A percentile compares a stretch with the other conserved stretches of the same genome.
phyloP scores from a whole-genome alignment of 2,113 vertebrate genomes.

The Ceuthmochares aereus region DNA sequence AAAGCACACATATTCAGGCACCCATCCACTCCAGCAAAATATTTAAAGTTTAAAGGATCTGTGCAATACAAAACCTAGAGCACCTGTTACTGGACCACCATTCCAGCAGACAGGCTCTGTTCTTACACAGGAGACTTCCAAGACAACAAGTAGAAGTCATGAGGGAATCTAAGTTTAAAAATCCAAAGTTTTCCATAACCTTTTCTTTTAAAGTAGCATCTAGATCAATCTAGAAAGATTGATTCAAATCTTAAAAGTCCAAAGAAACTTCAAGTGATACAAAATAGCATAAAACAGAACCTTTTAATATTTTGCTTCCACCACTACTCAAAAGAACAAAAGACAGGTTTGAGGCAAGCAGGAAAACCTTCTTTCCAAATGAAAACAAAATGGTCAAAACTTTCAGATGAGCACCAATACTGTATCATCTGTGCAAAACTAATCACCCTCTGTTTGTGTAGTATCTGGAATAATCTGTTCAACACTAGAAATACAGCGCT shows the following conservation, averaged over 20 bases:
- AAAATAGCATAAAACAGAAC: not conserved
- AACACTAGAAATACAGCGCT: not conserved
- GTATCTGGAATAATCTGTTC: not conserved
- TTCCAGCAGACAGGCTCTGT: not conserved
- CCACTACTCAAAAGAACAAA: not conserved
- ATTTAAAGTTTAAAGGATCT: not conserved
- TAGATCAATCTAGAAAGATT: not conserved
- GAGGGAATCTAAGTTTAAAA: not conserved
- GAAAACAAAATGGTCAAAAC: not conserved
- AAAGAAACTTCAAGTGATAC: not conserved
- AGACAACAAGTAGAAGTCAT: not conserved
- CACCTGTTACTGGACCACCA: not conserved
- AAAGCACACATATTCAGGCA: not conserved
- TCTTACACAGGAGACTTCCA: not conserved
- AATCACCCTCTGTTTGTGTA: fast-evolving
- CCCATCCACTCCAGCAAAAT: not conserved
- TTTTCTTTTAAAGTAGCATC: not conserved
- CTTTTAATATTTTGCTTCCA: not conserved
- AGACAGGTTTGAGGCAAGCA: not conserved
- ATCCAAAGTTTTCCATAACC: not conserved
- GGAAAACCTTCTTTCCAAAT: not conserved
- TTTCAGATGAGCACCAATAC: not conserved
- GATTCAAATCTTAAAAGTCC: not conserved
- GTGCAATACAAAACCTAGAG: not conserved
- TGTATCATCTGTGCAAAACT: not conserved